phyloP scores from a whole-genome alignment of 2,113 vertebrate genomes.

The Psephotus haematonotus region DNA sequence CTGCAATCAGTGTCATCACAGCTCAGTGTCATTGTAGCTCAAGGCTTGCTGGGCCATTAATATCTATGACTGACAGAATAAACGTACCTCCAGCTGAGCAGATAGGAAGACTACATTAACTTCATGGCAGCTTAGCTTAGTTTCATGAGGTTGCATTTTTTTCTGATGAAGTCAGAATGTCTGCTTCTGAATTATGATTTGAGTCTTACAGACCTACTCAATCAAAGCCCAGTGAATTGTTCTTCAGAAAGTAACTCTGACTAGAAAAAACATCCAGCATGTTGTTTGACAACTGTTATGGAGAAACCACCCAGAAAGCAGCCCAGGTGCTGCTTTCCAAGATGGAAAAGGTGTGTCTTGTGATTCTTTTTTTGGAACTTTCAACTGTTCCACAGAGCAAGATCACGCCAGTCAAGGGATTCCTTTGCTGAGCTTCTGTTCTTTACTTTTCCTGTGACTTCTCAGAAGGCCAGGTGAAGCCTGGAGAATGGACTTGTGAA shows the following conservation, averaged over 20 bases:
- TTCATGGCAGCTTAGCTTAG: background rate
- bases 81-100: background rate
- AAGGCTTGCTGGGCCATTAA: background rate
- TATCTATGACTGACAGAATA: background rate
- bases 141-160: background rate
- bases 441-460: background rate
- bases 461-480: background rate
- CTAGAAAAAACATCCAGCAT: background rate
- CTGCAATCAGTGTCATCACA: background rate
- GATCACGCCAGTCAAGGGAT: background rate
- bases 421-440: background rate
- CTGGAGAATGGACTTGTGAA: background rate
- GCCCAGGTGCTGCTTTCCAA: background rate
- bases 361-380: background rate
- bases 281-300: background rate
- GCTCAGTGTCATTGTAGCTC: fast-evolving
- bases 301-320: background rate
- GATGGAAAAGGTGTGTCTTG: background rate
- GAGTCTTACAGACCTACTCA: background rate
- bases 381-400: background rate
- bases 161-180: background rate
- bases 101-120: background rate
- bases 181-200: background rate
- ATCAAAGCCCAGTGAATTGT: background rate
- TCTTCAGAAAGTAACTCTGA: background rate